A percentile compares a stretch with the other conserved stretches of the same genome.
These are phyloP conservation scores for Habrosyne pyritoides DNA, from an alignment of 2,888 invertebrate species.

Conservation along the genomic window DNA sequence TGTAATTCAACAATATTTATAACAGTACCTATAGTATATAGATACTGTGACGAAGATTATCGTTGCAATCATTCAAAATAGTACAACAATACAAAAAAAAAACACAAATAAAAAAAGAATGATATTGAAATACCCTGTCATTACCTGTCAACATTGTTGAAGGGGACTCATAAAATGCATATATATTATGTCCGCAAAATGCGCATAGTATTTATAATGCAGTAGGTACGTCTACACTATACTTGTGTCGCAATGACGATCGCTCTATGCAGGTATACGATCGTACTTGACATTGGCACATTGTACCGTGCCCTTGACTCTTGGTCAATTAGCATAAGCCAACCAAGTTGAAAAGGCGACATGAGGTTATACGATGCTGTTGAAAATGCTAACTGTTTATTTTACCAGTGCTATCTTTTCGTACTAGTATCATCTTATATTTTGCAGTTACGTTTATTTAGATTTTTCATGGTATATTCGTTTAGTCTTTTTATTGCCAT, in stretches of 20 bases:
- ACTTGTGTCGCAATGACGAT: not conserved
- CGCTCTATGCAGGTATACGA: conserved; percentile 19
- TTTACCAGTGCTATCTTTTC: not conserved
- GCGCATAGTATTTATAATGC: not conserved
- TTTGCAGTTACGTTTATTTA: not conserved
- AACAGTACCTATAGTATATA: too few relatives aligned
- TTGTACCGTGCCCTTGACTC: conserved; percentile 34
- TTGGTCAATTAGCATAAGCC: conserved; percentile 19
- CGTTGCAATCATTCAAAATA: too few relatives aligned
- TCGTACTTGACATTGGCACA: conserved; percentile 47
- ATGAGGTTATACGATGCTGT: not conserved
- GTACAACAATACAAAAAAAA: too few relatives aligned
- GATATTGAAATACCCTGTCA: too few relatives aligned
- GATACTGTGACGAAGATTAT: too few relatives aligned
- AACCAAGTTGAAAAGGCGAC: conserved; percentile 6
- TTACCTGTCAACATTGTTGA: too few relatives aligned
- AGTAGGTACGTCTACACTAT: not conserved
- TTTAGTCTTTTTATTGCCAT: not conserved
- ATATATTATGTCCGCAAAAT: not conserved
- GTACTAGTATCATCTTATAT: too few relatives aligned
- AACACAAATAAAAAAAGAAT: too few relatives aligned
- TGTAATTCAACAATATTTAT: too few relatives aligned
- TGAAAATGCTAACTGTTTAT: not conserved
- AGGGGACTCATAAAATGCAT: too few relatives aligned
- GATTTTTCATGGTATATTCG: not conserved